Percentiles rank a stretch among this genome's conserved stretches.
Conservation (phyloP, 2,797 vertebrate genomes). For the Alectoris magna region DNA sequence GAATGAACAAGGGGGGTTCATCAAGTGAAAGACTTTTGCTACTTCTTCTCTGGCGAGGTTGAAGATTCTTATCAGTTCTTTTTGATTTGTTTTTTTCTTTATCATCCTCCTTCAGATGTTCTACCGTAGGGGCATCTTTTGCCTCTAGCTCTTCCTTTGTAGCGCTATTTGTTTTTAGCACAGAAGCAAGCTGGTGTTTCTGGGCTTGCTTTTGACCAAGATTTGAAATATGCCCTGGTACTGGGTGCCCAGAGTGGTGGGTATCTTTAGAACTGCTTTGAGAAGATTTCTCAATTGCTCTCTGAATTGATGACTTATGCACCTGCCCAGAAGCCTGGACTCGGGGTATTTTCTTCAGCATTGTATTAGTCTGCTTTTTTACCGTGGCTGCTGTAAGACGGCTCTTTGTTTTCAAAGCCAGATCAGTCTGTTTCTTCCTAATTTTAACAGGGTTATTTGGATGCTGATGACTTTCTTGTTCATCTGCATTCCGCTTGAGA, state of each 20-base stretch:
- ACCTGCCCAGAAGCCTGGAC: slow-evolving; percentile 66
- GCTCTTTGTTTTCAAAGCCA: slow-evolving; percentile 68
- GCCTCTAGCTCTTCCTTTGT: slow-evolving; percentile 80
- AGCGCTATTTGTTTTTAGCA: slow-evolving; percentile 71
- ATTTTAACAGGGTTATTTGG: slow-evolving; percentile 82
- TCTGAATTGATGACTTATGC: slow-evolving; percentile 75
- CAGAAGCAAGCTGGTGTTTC: slow-evolving; percentile 61
- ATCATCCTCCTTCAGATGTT: slow-evolving; percentile 81
- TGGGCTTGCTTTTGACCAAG: slow-evolving; percentile 78
- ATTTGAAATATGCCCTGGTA: slow-evolving; percentile 71
- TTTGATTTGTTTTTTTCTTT: slow-evolving; percentile 87
- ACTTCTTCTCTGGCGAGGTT: slow-evolving; percentile 88
- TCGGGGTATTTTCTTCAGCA: slow-evolving; percentile 75
- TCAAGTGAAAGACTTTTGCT: slow-evolving; percentile 91
- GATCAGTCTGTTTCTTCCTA: slow-evolving; percentile 82
- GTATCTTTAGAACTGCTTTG: slow-evolving; percentile 75
- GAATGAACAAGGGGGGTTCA: slow-evolving; percentile 95
- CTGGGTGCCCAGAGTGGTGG: slow-evolving; percentile 62
- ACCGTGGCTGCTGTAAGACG: slow-evolving; percentile 45
- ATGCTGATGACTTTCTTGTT: slow-evolving; percentile 77
- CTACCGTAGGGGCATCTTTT: slow-evolving; percentile 58
- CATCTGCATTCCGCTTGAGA: slow-evolving; percentile 83
- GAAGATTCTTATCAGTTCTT: slow-evolving; percentile 88
- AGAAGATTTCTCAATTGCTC: slow-evolving; percentile 72
- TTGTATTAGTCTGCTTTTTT: slow-evolving; percentile 75